Percentiles rank a stretch among this genome's conserved stretches.
Conservation (phyloP, 2,888 invertebrate genomes). For the Netelia fuscicornis region DNA sequence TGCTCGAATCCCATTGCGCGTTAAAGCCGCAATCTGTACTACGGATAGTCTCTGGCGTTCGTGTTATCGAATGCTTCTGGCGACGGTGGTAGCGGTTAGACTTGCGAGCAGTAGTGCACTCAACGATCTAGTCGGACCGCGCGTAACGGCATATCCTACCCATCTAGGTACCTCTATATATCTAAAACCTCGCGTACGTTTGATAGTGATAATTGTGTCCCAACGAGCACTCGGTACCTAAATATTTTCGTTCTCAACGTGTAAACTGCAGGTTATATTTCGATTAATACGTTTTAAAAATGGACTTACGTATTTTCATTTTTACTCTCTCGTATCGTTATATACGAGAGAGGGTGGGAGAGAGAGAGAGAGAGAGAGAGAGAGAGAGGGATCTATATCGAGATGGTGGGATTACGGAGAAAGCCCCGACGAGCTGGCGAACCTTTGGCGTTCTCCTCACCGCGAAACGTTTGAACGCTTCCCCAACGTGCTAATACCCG, state of each 20-base stretch:
- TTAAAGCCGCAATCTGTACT: constrained; percentile 59
- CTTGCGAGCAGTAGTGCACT: constrained; percentile 40
- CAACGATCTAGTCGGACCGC: constrained; percentile 40
- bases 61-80: constrained; percentile 50
- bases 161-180: not conserved
- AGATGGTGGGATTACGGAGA: constrained; percentile 47
- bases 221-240: too few relatives aligned
- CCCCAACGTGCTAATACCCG: too few relatives aligned
- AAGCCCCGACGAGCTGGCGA: constrained; percentile 34
- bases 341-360: too few relatives aligned
- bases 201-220: too few relatives aligned
- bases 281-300: too few relatives aligned
- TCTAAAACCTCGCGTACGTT: not conserved
- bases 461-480: not conserved
- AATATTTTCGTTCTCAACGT: too few relatives aligned
- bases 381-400: constrained; percentile 17
- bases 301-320: not conserved
- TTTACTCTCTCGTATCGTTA: not conserved
- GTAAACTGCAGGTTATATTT: too few relatives aligned
- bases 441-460: not conserved
- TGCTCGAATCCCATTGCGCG: constrained; percentile 43
- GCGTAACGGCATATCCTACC: constrained; percentile 19
- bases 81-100: not conserved
- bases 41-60: constrained; percentile 44
- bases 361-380: not conserved